Base-by-base conservation (phyloP, 2,888 invertebrate species). In the Pandemis corylana region DNA sequence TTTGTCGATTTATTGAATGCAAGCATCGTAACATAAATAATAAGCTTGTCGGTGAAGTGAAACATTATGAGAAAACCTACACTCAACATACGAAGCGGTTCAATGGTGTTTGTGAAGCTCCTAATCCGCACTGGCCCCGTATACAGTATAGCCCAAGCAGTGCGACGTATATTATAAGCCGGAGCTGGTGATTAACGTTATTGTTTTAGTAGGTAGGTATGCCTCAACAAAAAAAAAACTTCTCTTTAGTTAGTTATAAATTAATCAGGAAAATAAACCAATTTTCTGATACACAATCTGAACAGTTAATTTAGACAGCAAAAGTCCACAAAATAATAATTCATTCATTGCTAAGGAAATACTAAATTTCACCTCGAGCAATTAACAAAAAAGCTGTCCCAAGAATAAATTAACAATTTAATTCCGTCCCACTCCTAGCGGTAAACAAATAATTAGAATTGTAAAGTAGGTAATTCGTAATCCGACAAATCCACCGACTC, bases 361-460 rank as follows among this genome's bases (percentile, higher is more conserved):
- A 71, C 70, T 68, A 72, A 77, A 75, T 49, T 68, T 76, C 73
- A 78, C 82, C 80, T 80, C 78, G 77, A 77, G 79, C 82, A 85
- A 87, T 87, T 85, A 85, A 83, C 81, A 81, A 85, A 87, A 89
- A 89, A 87, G 83, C 84, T 84, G 84, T 83, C 82, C 83, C 80
- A 77, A 78, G 87, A 89, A 90, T 89, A 89, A 90, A 89, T 90
- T 88, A 87, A 86, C 87, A 85, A 86, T 87, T 85, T 85, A 85
- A 90, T 88, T 86, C 81, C 81, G 80, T 78, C 82, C 83, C 83
- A 83, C 82, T 86, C 80, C 79, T 79, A 81, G 79, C 83, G 79
- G 82, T 85, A 84, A 87, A 87, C 85, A 90, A 87, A 87, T 86
- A 85, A 89, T 91, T 90, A 87, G 89, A 89, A 89, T 89, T 90